Base-by-base conservation (phyloP, 92 coral and sea anemone species). In the Blastomussa wellsi region DNA sequence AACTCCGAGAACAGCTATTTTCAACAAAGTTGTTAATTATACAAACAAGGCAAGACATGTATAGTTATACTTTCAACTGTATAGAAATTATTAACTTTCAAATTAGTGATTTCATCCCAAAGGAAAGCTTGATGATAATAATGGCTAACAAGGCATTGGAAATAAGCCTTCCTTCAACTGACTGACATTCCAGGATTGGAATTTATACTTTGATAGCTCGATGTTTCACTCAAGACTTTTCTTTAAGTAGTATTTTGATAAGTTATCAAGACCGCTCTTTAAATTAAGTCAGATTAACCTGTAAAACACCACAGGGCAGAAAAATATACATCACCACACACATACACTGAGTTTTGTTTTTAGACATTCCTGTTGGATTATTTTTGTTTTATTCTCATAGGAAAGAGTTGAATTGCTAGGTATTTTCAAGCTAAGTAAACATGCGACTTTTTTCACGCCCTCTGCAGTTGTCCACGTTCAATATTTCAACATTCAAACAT, bases 351-450 rank as follows among this genome's bases (percentile, higher is more conserved):
- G 7, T 3, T 24, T 70, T 70, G 75, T 70, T 8, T 67, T 28
- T 70, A 1, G 3, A 37, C 75, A 70, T 70, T 70, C 75, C 75
- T 6, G n/a, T 33, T 12, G 29, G 75, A 70, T 70, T 70, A 70
- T 37, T 9, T 70, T 12, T 37, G 75, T 37, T 35, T 70, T 70
- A 70, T 70, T 70, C 75, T 19, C 75, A 70, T 70, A 70, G 75
- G 75, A 70, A 70, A 70, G 37, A 69, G 7, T 36, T 22, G 1
- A 24, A 19, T 7, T 10, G 5, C 7, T 35, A 14, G 48, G 10
- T 19, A 70, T 70, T 70, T 35, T 70, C 35, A 70, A 28, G 16
- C 48, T 19, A 14, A 37, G 26, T 35, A 36, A 33, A 33, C 33
- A 12, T n/a, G 2, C 68, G 68, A 9, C 13, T 13, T 11, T 62